Percentiles rank a stretch among this genome's conserved stretches.
Evolutionary conservation across 2,113 vertebrate species (phyloP).

Genomic region (Malurus elegans): DNA sequence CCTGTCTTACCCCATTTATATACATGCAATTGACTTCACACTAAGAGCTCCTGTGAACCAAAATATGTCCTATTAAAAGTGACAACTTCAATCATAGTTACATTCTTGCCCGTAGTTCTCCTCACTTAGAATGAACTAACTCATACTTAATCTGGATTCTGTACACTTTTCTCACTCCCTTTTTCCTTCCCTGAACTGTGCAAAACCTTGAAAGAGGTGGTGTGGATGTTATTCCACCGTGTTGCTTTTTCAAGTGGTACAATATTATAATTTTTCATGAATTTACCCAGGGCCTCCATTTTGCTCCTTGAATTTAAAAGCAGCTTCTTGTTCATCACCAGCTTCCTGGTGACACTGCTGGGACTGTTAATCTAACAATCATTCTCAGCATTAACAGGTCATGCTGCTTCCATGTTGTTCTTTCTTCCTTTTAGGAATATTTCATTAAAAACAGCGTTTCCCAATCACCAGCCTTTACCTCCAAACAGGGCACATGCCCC

Average conservation of each 20-base stretch:
- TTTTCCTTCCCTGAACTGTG: neutral
- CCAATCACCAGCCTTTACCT: neutral
- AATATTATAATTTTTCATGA: neutral
- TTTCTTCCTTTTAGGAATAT: neutral
- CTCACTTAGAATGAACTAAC: neutral
- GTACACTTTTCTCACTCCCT: neutral
- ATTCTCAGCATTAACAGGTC: neutral
- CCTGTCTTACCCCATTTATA: neutral
- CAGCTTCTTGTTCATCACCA: neutral
- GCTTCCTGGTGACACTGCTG: neutral
- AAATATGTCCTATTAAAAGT: neutral
- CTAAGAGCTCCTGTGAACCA: neutral
- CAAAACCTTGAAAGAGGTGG: neutral
- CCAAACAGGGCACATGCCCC: neutral
- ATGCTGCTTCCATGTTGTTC: neutral
- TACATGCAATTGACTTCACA: neutral
- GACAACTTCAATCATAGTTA: neutral
- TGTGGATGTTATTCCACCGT: neutral
- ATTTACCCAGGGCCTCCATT: neutral
- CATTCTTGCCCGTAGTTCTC: neutral
- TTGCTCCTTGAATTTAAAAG: neutral
- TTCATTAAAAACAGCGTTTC: neutral
- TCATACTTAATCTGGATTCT: neutral
- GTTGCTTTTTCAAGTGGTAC: neutral
- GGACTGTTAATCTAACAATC: neutral